Base-by-base conservation (phyloP, 2,797 vertebrate genomes). In the Acanthis flammea region DNA sequence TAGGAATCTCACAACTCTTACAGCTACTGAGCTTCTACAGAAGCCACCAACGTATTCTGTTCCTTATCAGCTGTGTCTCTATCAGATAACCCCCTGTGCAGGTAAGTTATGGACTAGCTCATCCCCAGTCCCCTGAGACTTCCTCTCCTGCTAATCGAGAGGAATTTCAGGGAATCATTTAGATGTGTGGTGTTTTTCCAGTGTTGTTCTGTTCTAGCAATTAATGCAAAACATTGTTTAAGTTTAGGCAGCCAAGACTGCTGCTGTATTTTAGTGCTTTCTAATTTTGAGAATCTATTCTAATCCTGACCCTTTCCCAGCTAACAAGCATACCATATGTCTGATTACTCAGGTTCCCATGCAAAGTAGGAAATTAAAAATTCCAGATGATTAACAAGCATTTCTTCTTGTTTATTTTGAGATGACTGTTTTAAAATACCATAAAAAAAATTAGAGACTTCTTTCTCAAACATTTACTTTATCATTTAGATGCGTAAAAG, bases 331-430 rank as follows among this genome's bases (percentile, higher is more conserved):
- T 92, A 92, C 92, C 97, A 94, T 85, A 94, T 97, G 97, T 88
- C 94, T 71, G 50, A 71, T 95, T 95, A 82, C 60, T 81, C 85
- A 92, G 83, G 81, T 95, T 98, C 96, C 88, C 96, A 93, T 90
- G 94, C 85, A 97, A 92, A 96, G 82, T 94, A 95, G 94, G 96
- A 95, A 97, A 96, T 86, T 86, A 87, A 97, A 96, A 96, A 90
- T 79, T 95, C 79, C 92, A 87, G 48, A 96, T 93, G 83, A 96
- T 95, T 96, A 94, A 89, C 80, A 95, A 96, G 92, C 76, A 88
- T 85, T 95, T 90, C 7, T 94, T 94, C 86, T 68, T 92, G 78
- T 96, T 97, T 97, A 94, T 92, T 97, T 96, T 93, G 91, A 96
- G 92, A 90, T 86, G 30, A 89, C 71, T 92, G 58, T 67, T 92